These are phyloP conservation scores for Eurytoma adleriae DNA, from an alignment of 2,888 invertebrate genomes.

Conservation along the genomic window DNA sequence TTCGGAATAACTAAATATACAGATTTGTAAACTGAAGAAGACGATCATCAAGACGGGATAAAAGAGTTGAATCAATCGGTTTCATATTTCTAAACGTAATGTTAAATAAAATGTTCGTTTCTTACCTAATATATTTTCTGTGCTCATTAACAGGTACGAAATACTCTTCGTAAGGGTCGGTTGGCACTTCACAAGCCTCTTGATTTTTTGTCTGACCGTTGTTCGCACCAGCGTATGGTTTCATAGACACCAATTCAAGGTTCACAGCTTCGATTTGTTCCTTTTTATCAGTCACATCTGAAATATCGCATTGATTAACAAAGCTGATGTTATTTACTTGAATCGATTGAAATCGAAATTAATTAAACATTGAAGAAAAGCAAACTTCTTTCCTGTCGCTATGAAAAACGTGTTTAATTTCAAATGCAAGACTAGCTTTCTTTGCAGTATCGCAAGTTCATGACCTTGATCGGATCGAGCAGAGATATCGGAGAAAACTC, in stretches of 20 bases:
- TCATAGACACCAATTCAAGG: constrained; percentile 87
- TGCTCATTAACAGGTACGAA: constrained; percentile 92
- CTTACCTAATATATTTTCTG: constrained; percentile 89
- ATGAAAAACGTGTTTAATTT: not conserved
- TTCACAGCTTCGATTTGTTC: constrained; percentile 84
- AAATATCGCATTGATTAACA: constrained; percentile 37
- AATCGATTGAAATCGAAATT: too few relatives aligned
- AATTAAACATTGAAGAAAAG: not conserved
- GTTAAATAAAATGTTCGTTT: not conserved
- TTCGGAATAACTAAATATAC: constrained; percentile 17
- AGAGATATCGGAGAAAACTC: constrained; percentile 41
- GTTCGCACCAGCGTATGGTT: constrained; percentile 79
- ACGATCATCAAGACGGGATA: constrained; percentile 15
- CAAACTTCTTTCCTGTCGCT: constrained; percentile 4
- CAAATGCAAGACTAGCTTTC: constrained; percentile 18
- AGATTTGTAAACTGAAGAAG: constrained; percentile 26
- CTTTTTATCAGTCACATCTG: constrained; percentile 68
- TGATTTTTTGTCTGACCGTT: constrained; percentile 74
- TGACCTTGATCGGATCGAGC: constrained; percentile 42
- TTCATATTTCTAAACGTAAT: not conserved
- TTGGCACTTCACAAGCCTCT: constrained; percentile 76
- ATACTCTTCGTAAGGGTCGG: constrained; percentile 88
- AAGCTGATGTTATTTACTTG: not conserved
- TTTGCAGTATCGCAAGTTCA: constrained; percentile 27
- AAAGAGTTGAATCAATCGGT: constrained; percentile 16